These are phyloP conservation scores for Phalangium opilio DNA, from an alignment of 2,888 invertebrate genomes.

Conservation along the genomic window DNA sequence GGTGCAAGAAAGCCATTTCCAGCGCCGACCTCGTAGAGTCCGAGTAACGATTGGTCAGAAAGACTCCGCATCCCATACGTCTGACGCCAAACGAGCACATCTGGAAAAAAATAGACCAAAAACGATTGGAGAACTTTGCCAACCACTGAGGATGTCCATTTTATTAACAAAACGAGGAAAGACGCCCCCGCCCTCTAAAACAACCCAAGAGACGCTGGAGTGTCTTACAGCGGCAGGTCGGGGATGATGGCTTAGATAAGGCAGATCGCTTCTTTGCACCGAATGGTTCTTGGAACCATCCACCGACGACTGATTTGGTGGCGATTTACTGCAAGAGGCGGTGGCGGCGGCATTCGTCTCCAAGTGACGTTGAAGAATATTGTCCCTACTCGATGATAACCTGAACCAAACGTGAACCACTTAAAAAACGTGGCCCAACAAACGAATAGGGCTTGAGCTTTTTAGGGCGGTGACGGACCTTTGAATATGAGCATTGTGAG, in stretches of 20 bases:
- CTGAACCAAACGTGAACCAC: no score
- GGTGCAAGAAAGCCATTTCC: neutral
- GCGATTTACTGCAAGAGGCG: no score
- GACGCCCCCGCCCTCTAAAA: neutral
- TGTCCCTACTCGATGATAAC: no score
- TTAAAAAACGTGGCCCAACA: no score
- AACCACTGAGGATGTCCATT: neutral
- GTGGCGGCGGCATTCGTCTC: no score
- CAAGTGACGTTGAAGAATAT: no score
- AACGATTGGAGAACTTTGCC: neutral
- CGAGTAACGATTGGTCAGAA: neutral
- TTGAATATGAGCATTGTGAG: no score
- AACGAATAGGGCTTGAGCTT: no score
- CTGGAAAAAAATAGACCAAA: neutral
- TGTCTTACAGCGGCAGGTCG: constrained; percentile 8
- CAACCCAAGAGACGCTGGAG: neutral
- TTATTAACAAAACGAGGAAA: neutral
- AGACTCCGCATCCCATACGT: neutral
- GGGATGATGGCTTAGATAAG: constrained; percentile 6
- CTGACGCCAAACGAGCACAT: neutral
- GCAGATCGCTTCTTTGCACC: neutral
- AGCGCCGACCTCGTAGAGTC: neutral
- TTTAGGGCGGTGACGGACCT: no score
- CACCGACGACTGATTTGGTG: no score
- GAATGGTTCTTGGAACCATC: no score